Conservation (phyloP, 37 sponge, comb jelly and placozoan genomes). For the Tethya wilhelma region DNA sequence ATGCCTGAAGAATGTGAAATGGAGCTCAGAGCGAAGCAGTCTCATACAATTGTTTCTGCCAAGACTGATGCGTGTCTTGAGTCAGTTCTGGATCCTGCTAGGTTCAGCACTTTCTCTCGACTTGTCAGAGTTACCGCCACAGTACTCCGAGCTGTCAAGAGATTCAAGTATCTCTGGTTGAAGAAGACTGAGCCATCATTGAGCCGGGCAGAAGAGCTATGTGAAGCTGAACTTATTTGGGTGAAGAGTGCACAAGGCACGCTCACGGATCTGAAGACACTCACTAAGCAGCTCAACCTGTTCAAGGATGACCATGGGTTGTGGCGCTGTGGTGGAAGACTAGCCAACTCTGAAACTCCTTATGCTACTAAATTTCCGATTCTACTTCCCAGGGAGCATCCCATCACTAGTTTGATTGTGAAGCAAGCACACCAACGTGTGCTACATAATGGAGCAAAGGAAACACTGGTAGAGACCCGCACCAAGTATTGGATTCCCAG, state of each 20-base stretch:
- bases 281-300: constrained; percentile 11
- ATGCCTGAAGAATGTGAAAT: constrained; percentile 24
- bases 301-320: constrained; percentile 1
- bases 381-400: constrained; percentile 16
- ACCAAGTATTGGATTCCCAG: constrained; percentile 7
- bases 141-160: constrained; percentile 10
- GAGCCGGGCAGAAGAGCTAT: neutral
- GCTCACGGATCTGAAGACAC: constrained; percentile 3
- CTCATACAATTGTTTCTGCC: constrained; percentile 3
- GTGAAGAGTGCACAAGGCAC: constrained; percentile 35
- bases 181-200: neutral
- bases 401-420: constrained; percentile 22
- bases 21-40: constrained; percentile 14
- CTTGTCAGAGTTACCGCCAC: constrained; percentile 2
- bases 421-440: constrained; percentile 39
- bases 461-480: constrained; percentile 16
- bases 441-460: constrained; percentile 34
- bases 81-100: neutral
- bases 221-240: constrained; percentile 33
- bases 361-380: constrained; percentile 6
- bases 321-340: constrained; percentile 26
- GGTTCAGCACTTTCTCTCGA: constrained; percentile 8
- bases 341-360: constrained; percentile 13
- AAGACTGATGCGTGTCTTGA: neutral
- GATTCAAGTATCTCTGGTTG: neutral